Percentiles rank a stretch among this genome's conserved stretches.
Evolutionary conservation across 2,888 invertebrate genomes (phyloP).

Genomic region (Plemyria rubiginata): DNA sequence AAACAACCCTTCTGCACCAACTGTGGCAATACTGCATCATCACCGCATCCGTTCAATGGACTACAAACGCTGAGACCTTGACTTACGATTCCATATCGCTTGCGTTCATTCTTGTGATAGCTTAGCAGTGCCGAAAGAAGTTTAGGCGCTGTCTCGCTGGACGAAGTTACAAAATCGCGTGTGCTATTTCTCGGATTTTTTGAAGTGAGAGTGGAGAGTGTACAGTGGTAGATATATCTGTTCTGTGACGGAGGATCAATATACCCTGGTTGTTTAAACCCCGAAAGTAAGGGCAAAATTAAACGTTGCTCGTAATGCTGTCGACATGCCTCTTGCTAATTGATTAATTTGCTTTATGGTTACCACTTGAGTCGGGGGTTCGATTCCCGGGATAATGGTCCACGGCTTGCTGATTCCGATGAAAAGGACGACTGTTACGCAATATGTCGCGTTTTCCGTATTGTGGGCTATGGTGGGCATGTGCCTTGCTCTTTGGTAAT

Average conservation of each 20-base stretch:
- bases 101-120: neutral
- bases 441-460: constrained; percentile 78
- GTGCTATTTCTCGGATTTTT: constrained; percentile 5
- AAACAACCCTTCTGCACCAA: constrained; percentile 28
- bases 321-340: constrained; percentile 84
- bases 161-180: constrained; percentile 14
- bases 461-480: constrained; percentile 45
- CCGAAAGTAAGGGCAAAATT: constrained; percentile 72
- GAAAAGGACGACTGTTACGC: constrained; percentile 75
- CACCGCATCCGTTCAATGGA: constrained; percentile 1
- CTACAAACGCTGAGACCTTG: constrained; percentile 3
- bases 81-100: constrained; percentile 17
- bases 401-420: constrained; percentile 70
- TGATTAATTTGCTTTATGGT: constrained; percentile 85
- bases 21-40: constrained; percentile 16
- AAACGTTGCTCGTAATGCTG: constrained; percentile 82
- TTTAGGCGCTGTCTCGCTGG: constrained; percentile 7
- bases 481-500: constrained; percentile 52
- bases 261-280: constrained; percentile 51
- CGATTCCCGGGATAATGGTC: constrained; percentile 75
- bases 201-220: constrained; percentile 3
- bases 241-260: constrained; percentile 41
- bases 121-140: constrained; percentile 3
- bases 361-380: constrained; percentile 75
- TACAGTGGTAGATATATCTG: constrained; percentile 6